phyloP scores from a whole-genome alignment of 2,888 invertebrate species.

The Aphidoletes aphidimyza region DNA sequence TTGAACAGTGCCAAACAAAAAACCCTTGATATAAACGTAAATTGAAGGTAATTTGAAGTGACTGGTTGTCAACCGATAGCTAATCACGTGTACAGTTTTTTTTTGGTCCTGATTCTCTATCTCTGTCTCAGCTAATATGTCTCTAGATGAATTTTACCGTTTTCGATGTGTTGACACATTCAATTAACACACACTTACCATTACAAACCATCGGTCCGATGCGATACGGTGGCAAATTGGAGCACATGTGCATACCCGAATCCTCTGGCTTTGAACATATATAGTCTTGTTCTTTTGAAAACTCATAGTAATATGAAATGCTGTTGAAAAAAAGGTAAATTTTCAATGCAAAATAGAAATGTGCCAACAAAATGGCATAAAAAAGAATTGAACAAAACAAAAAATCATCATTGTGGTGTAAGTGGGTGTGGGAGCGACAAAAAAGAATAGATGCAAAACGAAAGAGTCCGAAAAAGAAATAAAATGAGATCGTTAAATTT shows the following conservation, averaged over 20 bases:
- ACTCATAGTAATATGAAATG: constrained; percentile 86
- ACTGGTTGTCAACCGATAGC: too few relatives aligned
- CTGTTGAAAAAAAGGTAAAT: constrained; percentile 63
- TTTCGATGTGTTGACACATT: too few relatives aligned
- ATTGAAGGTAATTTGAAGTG: constrained; percentile 9
- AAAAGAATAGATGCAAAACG: not conserved
- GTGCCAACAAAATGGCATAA: constrained; percentile 53
- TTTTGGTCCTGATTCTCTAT: too few relatives aligned
- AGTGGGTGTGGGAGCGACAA: not conserved
- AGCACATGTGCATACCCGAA: constrained; percentile 94
- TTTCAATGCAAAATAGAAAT: constrained; percentile 2
- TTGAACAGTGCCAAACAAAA: not conserved
- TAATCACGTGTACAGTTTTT: not conserved
- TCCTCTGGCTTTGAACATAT: constrained; percentile 94
- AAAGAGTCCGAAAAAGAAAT: constrained; percentile 16
- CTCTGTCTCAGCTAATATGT: too few relatives aligned
- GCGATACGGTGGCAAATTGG: constrained; percentile 82
- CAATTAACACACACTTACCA: constrained; percentile 68
- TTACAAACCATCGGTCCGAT: constrained; percentile 81
- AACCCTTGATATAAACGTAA: not conserved
- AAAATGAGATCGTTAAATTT: not conserved
- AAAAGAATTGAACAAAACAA: constrained; percentile 30
- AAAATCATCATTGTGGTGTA: not conserved
- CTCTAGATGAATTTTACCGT: too few relatives aligned
- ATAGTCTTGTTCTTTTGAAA: constrained; percentile 92